These are phyloP conservation scores for Mesaphorura yosii DNA, from an alignment of 1,140 invertebrate species.

Conservation along the genomic window DNA sequence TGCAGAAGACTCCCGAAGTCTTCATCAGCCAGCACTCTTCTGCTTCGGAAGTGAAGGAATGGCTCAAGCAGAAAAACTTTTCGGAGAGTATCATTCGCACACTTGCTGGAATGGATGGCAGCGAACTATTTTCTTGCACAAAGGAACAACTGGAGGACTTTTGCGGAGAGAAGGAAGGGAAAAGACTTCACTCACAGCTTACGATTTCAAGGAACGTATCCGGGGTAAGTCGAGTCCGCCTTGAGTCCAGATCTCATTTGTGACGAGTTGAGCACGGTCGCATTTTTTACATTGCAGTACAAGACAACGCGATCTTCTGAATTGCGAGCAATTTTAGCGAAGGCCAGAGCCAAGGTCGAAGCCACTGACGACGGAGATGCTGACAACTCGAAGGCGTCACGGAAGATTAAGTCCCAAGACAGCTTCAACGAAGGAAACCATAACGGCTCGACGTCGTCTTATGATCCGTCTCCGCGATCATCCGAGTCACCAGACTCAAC, in stretches of 20 bases:
- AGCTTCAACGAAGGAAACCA: neutral
- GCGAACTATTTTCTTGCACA: conserved; percentile 55
- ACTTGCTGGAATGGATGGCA: conserved; percentile 52
- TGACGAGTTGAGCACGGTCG: neutral
- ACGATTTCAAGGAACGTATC: conserved; percentile 60
- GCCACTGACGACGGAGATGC: neutral
- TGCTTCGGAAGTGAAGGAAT: conserved; percentile 54
- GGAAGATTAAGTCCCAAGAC: neutral
- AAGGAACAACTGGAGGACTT: conserved; percentile 52
- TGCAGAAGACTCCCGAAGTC: conserved; percentile 56
- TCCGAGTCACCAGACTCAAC: neutral
- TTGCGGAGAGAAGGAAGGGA: conserved; percentile 56
- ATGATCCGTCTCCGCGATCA: neutral
- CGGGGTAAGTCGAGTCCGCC: conserved; percentile 47
- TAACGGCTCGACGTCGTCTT: neutral
- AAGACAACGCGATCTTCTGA: conserved; percentile 55
- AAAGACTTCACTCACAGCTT: conserved; percentile 58
- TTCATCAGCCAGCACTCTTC: conserved; percentile 54
- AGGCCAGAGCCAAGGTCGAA: conserved; percentile 42
- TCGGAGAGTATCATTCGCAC: conserved; percentile 49
- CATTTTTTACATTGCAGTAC: conserved; percentile 41
- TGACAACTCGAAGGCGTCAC: neutral
- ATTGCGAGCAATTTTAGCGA: conserved; percentile 51
- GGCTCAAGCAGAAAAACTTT: conserved; percentile 65
- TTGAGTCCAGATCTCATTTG: neutral